Evolutionary conservation across 2,888 invertebrate species (phyloP), one percentile per base, ranked within the genome.

Genomic region (Hanleya hanleyi): DNA sequence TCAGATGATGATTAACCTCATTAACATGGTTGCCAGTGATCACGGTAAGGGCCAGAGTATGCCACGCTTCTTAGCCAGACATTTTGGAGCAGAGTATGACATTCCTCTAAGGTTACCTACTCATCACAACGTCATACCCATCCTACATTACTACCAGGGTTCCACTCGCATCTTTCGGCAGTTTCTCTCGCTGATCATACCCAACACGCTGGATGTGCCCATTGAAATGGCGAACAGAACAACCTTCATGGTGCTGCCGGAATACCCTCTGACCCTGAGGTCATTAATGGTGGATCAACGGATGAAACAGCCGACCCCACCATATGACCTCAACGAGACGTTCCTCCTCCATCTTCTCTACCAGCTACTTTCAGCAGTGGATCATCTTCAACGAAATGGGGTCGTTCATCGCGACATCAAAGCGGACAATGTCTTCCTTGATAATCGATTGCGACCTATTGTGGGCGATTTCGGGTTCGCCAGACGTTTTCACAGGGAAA

Each of bases 381-480:
- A 75, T 50, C 69, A 76, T 50, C 67, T 84, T 12, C 75, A 74
- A 33, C 65, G 76, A n/a, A 64, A 74, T 26, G 72, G 78, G 33
- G 71, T 81, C 15, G 77, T 76, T 6, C 81, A 83, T 67, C 57
- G 81, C n/a, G 80, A 81, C 70, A 81, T 84, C 33, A 81, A 77
- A 38, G 76, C 80, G 7, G 81, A 81, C n/a, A 81, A 77, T 69
- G 71, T 84, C n/a, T 82, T 79, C 51, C 73, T 84, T 1, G 78
- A 83, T 67, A 69, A 69, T 32, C 47, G 68, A 15, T 67, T 82
- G 3, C 66, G 79, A 33, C 81, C 82, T 1, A 69, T 82, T n/a
- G 37, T 82, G 51, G 78, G 76, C 1, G 76, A 82, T 57, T 80
- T 80, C 61, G 79, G 79, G 29, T 70, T 80, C 69, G 82, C 81